phyloP scores from a whole-genome alignment of 2,797 vertebrate genomes.

The Ciconia nigra region DNA sequence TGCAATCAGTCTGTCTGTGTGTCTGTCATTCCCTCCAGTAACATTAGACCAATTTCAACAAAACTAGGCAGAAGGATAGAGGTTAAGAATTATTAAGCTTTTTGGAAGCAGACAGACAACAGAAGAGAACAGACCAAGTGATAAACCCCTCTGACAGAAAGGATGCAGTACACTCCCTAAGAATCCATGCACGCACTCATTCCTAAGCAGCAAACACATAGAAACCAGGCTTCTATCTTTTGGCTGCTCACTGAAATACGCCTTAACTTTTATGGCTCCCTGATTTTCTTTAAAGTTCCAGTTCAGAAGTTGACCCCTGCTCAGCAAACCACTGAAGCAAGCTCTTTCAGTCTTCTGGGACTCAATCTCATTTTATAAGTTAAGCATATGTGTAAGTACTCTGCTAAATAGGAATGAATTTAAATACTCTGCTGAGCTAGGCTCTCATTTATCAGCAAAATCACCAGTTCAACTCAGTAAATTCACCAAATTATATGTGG shows the following conservation, averaged over 20 bases:
- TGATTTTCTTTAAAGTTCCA: background rate
- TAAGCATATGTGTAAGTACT: background rate
- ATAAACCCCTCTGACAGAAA: background rate
- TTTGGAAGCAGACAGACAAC: background rate
- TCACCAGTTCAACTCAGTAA: background rate
- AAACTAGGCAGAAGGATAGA: background rate
- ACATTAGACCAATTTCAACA: background rate
- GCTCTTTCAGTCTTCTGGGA: background rate
- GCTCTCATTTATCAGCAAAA: background rate
- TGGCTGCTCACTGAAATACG: background rate
- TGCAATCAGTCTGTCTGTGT: background rate
- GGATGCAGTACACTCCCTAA: background rate
- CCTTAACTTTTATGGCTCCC: background rate
- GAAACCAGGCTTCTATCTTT: background rate
- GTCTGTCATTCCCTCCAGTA: background rate
- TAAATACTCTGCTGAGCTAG: background rate
- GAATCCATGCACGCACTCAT: accelerated
- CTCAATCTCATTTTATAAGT: background rate
- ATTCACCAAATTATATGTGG: background rate
- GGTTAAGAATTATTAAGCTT: background rate
- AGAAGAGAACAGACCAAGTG: background rate
- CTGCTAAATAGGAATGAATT: background rate
- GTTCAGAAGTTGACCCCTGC: background rate
- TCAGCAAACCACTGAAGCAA: background rate
- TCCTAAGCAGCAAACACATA: background rate